Evolutionary conservation across 2,888 invertebrate genomes (phyloP), one percentile per base, ranked within the genome.

Genomic region (Oligia latruncula): DNA sequence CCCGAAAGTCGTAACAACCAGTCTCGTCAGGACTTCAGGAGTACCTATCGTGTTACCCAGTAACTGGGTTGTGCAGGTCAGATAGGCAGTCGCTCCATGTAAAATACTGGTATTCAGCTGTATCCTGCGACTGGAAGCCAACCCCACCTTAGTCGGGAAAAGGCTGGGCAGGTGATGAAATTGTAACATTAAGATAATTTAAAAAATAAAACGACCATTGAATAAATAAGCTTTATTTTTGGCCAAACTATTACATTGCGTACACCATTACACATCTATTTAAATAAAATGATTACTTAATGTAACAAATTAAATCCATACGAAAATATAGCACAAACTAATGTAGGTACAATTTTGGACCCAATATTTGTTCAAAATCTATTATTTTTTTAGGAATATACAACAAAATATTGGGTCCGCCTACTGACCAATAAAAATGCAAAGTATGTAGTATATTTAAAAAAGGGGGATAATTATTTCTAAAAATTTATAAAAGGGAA

Each of bases 141-240:
- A 62, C 15, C 6, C 15, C 29, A 62, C 2, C 6, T 15, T 29
- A 3, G 29, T 6, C 15, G 15, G 15, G 29, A 29, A 29, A 62
- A 62, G 62, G 2, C 15, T 29, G 17, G 29, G 29, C 15, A 29
- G 6, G 29, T 62, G 6, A 60, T 6, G 15, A 6, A 29, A 5
- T 64, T 58, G 17, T 68, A 65, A 82, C 40, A 46, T 15, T 15
- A 15, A 15, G 4, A 62, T 29, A 74, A 15, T 68, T 20, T 20
- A 70, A 46, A 75, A 87, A 92, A 89, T 88, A 91, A 92, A 91
- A 85, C 78, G 71, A 65, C 52, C 1, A 75, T 90, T 93, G 95
- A 96, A 97, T 97, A 96, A 96, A 97, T 96, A 97, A 96, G 96
- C 96, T 97, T 96, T 97, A 96, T 96, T 96, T 96, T 96, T 96